phyloP scores from a whole-genome alignment of 92 coral and sea anemone species.

The Heliopora coerulea region DNA sequence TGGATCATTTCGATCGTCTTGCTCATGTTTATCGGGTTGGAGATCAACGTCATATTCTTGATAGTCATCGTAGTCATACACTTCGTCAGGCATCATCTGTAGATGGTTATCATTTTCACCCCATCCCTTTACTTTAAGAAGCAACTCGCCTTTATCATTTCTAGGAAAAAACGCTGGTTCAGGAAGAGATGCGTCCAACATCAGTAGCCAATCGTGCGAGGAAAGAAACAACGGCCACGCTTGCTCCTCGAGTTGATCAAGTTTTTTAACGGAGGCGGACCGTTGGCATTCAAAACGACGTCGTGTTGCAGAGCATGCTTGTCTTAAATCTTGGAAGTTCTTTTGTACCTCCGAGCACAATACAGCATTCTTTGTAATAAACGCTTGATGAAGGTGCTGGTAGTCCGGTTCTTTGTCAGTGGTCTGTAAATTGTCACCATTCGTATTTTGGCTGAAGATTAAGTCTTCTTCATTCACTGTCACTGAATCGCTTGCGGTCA shows the following conservation, averaged over 20 bases:
- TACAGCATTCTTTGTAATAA: conserved; percentile 90
- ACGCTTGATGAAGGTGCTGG: conserved; percentile 90
- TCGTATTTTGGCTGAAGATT: neutral
- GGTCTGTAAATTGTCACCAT: neutral
- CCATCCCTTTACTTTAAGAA: conserved; percentile 83
- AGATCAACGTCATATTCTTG: conserved; percentile 57
- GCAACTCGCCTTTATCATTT: conserved; percentile 69
- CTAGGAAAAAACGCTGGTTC: conserved; percentile 71
- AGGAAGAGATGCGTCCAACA: conserved; percentile 92
- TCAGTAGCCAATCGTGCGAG: conserved; percentile 79
- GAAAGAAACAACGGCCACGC: conserved; percentile 90
- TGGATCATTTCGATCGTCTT: conserved; percentile 2
- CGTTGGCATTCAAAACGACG: conserved; percentile 50
- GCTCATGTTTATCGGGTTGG: conserved; percentile 24
- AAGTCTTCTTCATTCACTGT: conserved; percentile 3
- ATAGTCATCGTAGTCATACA: conserved; percentile 65
- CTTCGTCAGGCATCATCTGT: conserved; percentile 63
- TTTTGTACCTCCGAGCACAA: conserved; percentile 92
- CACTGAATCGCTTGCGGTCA: neutral
- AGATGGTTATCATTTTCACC: conserved; percentile 84
- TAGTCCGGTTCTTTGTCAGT: conserved; percentile 22
- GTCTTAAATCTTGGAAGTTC: conserved; percentile 82
- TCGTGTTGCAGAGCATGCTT: conserved; percentile 69
- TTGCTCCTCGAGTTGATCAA: conserved; percentile 66
- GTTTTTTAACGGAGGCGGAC: conserved; percentile 57